phyloP scores from a whole-genome alignment of 2,113 vertebrate genomes.

The Triplophysa dalaica region DNA sequence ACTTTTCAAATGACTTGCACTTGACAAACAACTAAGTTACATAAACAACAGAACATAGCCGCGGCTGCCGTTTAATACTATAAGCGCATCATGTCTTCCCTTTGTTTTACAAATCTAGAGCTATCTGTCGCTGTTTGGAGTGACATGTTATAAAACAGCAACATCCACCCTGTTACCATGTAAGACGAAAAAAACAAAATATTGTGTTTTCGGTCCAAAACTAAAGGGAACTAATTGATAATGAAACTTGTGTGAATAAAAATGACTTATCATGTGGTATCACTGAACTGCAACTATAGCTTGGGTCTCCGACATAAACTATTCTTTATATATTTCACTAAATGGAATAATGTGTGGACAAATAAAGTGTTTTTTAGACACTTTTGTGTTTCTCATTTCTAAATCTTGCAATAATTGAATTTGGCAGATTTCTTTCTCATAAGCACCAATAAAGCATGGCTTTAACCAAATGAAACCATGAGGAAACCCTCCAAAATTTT shows the following conservation, averaged over 20 bases:
- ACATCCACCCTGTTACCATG: neutral
- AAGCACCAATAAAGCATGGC: neutral
- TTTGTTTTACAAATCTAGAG: slow-evolving; percentile 37
- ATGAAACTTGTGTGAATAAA: neutral
- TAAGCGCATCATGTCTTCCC: slow-evolving; percentile 58
- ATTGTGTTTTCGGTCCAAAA: neutral
- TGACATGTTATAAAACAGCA: slow-evolving; percentile 16
- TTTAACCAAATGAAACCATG: neutral
- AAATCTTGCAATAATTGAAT: neutral
- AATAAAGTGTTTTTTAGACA: neutral
- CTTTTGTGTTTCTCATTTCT: neutral
- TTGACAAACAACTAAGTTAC: slow-evolving; percentile 74
- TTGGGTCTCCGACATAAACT: slow-evolving; percentile 11
- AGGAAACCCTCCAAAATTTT: neutral
- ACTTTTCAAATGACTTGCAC: slow-evolving; percentile 65
- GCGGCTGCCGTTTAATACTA: slow-evolving; percentile 27
- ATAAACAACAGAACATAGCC: slow-evolving; percentile 58
- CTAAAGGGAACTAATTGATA: neutral
- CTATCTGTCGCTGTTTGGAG: slow-evolving; percentile 9
- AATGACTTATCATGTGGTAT: neutral
- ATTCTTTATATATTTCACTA: slow-evolving; percentile 7
- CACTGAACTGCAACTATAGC: slow-evolving; percentile 22
- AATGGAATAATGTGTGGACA: neutral
- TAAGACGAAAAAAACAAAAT: slow-evolving; percentile 22
- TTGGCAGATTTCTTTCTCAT: slow-evolving; percentile 4